phyloP scores from a whole-genome alignment of 2,797 vertebrate species.

The Chrysocyon brachyurus region DNA sequence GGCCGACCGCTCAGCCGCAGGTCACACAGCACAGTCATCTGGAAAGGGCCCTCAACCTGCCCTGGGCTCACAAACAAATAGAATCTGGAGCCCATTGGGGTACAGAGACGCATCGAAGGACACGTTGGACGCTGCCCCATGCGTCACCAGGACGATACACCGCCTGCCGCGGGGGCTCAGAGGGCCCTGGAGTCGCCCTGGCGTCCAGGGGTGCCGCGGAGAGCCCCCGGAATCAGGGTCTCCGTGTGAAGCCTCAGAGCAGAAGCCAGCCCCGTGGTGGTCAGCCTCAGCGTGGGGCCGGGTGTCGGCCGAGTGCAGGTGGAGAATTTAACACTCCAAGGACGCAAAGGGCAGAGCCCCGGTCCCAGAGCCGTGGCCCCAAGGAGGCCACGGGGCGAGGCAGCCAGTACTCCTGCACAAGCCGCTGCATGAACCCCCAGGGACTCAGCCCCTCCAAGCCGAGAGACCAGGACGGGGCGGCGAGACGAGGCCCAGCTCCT shows the following conservation, averaged over 20 bases:
- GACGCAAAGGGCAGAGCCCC: not conserved
- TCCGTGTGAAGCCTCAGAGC: not conserved
- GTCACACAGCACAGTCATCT: not conserved
- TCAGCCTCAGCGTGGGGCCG: rapidly evolving
- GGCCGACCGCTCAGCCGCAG: not conserved
- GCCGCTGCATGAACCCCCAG: rapidly evolving
- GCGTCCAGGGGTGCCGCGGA: rapidly evolving
- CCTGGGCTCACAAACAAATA: not conserved
- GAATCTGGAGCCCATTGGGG: not conserved
- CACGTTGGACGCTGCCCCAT: rapidly evolving
- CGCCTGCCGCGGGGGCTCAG: not conserved
- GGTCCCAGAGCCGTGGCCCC: not conserved
- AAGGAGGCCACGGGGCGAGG: rapidly evolving
- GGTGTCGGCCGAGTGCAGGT: rapidly evolving
- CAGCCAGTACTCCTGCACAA: not conserved
- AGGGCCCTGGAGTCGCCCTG: rapidly evolving
- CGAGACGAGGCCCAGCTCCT: rapidly evolving
- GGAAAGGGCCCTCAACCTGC: not conserved
- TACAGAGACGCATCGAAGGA: too few relatives aligned
- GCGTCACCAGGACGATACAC: rapidly evolving
- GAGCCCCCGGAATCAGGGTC: rapidly evolving
- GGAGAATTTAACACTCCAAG: not conserved
- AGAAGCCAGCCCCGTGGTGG: not conserved
- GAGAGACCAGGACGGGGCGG: too few relatives aligned
- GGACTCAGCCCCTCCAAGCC: rapidly evolving